Evolutionary conservation across 2,888 invertebrate genomes (phyloP).

Genomic region (Tenodera sinensis): DNA sequence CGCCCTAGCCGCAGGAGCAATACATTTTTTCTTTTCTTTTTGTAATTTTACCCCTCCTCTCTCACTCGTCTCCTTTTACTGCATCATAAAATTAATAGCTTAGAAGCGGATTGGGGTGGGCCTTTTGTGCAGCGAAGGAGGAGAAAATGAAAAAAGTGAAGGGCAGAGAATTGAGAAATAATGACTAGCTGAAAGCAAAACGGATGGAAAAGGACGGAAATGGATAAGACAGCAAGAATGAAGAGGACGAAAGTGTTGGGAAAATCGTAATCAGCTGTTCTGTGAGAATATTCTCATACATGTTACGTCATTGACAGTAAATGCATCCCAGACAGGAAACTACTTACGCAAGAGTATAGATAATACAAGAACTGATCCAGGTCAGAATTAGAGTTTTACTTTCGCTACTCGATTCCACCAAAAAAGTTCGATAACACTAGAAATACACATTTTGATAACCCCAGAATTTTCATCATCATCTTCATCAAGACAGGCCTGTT

Average conservation of each 20-base stretch:
- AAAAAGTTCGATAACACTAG: too few relatives aligned
- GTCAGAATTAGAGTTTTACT: too few relatives aligned
- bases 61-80: background rate
- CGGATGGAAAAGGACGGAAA: background rate
- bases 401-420: too few relatives aligned
- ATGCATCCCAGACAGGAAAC: background rate
- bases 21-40: background rate
- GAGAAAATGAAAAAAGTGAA: background rate
- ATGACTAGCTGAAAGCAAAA: background rate
- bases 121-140: background rate
- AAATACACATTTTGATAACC: too few relatives aligned
- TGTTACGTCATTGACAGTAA: background rate
- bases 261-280: background rate
- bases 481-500: too few relatives aligned
- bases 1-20: background rate
- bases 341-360: background rate
- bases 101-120: background rate
- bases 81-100: conserved; percentile 9
- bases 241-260: background rate
- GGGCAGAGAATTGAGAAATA: conserved; percentile 1
- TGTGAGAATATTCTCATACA: conserved; percentile 1
- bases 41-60: background rate
- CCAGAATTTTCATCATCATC: too few relatives aligned
- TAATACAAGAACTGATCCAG: background rate
- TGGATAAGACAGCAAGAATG: background rate